phyloP scores from a whole-genome alignment of 2,113 vertebrate genomes.

The Cettia cetti region DNA sequence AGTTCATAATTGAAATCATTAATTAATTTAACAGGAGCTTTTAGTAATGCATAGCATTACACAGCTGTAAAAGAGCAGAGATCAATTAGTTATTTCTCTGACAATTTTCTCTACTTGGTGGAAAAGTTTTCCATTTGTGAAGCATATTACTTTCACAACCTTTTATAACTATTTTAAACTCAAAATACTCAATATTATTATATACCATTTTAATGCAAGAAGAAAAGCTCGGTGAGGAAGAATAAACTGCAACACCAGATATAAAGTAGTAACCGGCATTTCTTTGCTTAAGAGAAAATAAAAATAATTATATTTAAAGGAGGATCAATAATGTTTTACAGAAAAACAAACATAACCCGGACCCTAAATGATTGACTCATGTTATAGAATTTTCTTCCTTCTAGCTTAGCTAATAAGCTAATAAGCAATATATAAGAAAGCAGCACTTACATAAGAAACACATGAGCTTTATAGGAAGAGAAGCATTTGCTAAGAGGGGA shows the following conservation, averaged over 20 bases:
- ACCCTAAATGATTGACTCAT: background rate
- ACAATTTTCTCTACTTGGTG: conserved; percentile 68
- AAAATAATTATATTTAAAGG: background rate
- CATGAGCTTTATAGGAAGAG: background rate
- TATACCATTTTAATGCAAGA: background rate
- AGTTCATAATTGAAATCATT: conserved; percentile 97
- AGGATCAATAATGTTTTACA: background rate
- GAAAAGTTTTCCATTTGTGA: conserved; percentile 67
- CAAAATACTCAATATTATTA: background rate
- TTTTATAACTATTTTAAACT: conserved; percentile 17
- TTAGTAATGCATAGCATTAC: conserved; percentile 92
- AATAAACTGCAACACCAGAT: background rate
- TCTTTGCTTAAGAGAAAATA: background rate
- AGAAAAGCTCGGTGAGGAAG: background rate
- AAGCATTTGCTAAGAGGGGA: background rate
- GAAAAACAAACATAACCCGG: background rate
- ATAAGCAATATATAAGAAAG: background rate
- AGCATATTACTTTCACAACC: background rate
- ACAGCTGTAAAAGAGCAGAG: conserved; percentile 85
- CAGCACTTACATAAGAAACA: background rate
- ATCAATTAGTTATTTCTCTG: conserved; percentile 83
- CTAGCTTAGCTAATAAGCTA: background rate
- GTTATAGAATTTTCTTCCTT: background rate
- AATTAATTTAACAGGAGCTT: conserved; percentile 94
- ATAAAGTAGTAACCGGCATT: background rate